Conservation (phyloP, 2,888 invertebrate genomes). For the Mechanitis mazaeus region DNA sequence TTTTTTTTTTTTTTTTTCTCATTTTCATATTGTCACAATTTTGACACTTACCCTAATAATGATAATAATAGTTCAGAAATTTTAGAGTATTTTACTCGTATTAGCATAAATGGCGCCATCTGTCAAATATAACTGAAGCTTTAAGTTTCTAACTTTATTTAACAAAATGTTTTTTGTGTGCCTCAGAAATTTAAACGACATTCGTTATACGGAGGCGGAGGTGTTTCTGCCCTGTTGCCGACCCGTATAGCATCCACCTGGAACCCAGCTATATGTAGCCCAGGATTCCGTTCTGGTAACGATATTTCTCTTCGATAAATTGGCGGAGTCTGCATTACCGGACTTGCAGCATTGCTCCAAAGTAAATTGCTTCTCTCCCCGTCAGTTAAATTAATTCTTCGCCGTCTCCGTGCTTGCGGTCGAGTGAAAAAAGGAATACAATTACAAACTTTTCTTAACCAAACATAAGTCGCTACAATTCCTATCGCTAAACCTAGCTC, state of each 20-base stretch:
- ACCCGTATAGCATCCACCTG: slow-evolving; percentile 53
- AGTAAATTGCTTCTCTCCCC: slow-evolving; percentile 60
- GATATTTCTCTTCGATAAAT: slow-evolving; percentile 52
- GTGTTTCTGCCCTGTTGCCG: slow-evolving; percentile 54
- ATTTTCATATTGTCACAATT: too few species aligned
- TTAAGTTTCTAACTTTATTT: too few species aligned
- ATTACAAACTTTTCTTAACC: slow-evolving; percentile 56
- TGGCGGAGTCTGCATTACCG: slow-evolving; percentile 65
- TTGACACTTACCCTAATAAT: too few species aligned
- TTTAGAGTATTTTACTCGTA: too few species aligned
- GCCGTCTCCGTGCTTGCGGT: slow-evolving; percentile 42
- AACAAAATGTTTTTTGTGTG: neutral
- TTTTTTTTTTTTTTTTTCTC: too few species aligned
- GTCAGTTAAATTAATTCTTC: slow-evolving; percentile 38
- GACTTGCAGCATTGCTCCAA: slow-evolving; percentile 55
- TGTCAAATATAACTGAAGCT: too few species aligned
- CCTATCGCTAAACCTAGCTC: slow-evolving; percentile 65
- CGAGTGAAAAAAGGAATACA: slow-evolving; percentile 46
- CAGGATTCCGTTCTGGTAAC: slow-evolving; percentile 48
- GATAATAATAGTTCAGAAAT: too few species aligned
- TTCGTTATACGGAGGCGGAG: slow-evolving; percentile 68
- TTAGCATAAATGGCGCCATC: too few species aligned
- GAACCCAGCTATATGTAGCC: slow-evolving; percentile 38
- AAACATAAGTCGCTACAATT: slow-evolving; percentile 62
- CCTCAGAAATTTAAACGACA: slow-evolving; percentile 50